phyloP scores from a whole-genome alignment of 2,888 invertebrate genomes.

The Leptopilina drosophilae region DNA sequence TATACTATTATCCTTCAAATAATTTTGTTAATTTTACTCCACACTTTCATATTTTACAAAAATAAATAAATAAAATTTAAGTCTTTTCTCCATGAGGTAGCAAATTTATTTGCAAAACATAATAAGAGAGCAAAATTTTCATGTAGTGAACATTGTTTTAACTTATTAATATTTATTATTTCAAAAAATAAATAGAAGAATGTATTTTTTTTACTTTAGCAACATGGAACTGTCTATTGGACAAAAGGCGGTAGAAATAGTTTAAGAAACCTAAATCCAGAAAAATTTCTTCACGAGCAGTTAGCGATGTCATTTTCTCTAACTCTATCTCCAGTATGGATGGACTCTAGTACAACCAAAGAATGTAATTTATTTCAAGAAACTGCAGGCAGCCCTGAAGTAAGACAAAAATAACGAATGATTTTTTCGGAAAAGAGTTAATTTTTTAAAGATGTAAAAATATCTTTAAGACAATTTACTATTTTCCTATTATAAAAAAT shows the following conservation, averaged over 20 bases:
- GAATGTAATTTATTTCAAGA: conserved; percentile 90
- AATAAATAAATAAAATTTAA: too few species aligned
- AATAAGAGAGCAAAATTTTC: too few species aligned
- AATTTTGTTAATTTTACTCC: too few species aligned
- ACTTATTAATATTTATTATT: too few species aligned
- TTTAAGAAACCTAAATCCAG: conserved; percentile 83
- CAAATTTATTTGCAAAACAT: too few species aligned
- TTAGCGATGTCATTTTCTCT: conserved; percentile 88
- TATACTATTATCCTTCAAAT: too few species aligned
- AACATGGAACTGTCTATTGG: conserved; percentile 99
- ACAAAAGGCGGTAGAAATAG: conserved; percentile 84
- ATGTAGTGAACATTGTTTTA: too few species aligned
- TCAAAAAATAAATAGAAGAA: not conserved
- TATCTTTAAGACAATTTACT: too few species aligned
- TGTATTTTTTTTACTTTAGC: conserved; percentile 79
- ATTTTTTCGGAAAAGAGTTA: not conserved
- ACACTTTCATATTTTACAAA: too few species aligned
- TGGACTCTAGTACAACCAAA: conserved; percentile 91
- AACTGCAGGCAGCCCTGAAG: conserved; percentile 87
- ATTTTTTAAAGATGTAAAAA: not conserved
- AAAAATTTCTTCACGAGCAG: conserved; percentile 90
- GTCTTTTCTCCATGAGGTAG: too few species aligned
- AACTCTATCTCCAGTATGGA: conserved; percentile 94
- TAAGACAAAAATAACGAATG: conserved; percentile 68
- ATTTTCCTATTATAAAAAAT: too few species aligned